These are phyloP conservation scores for Pristis pectinata DNA, from an alignment of 2,797 vertebrate species.

Conservation along the genomic window DNA sequence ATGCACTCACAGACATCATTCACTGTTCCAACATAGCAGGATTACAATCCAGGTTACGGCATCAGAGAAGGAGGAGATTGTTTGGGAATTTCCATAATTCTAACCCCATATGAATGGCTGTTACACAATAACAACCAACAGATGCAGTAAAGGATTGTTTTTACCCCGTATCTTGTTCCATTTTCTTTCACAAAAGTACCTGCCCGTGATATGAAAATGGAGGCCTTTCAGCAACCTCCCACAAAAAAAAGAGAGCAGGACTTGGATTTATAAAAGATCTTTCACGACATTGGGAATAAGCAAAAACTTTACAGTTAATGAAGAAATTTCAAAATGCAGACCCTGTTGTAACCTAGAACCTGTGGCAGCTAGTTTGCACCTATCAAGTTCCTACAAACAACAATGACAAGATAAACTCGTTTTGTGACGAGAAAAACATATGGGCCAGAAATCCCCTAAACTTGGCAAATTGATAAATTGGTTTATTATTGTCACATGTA, in stretches of 20 bases:
- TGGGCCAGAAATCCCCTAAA: no score
- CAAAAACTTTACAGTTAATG: not conserved
- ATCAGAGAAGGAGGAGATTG: not conserved
- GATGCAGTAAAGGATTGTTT: not conserved
- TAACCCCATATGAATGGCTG: not conserved
- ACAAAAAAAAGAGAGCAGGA: not conserved
- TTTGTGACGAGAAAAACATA: not conserved
- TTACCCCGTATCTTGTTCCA: not conserved
- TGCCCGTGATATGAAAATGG: not conserved
- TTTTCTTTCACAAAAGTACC: not conserved
- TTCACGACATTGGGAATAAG: not conserved
- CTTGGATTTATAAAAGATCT: not conserved
- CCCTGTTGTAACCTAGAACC: not conserved
- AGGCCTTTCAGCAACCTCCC: not conserved
- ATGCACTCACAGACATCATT: not conserved
- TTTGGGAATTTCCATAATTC: not conserved
- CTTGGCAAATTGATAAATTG: no score
- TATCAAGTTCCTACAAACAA: not conserved
- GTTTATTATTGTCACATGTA: no score
- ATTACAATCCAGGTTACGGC: not conserved
- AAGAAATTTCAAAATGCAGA: not conserved
- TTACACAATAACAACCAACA: not conserved
- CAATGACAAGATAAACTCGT: not conserved
- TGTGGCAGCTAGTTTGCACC: not conserved
- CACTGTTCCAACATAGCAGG: not conserved